Percentiles rank a stretch among this genome's conserved stretches.
Evolutionary conservation across 2,888 invertebrate species (phyloP).

Genomic region (Hylaea fasciaria): DNA sequence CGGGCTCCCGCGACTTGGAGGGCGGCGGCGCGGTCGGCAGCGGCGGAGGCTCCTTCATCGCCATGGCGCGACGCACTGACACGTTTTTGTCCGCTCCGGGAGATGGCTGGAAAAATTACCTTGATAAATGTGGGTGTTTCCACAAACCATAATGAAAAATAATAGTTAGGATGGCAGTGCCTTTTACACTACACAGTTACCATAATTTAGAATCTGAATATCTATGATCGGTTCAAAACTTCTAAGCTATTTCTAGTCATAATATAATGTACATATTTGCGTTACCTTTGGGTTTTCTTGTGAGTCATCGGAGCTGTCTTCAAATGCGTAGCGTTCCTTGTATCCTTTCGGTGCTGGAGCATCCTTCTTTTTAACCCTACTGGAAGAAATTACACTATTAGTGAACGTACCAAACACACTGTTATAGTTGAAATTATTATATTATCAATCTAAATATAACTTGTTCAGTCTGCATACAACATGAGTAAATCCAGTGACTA

Average conservation of each 20-base stretch:
- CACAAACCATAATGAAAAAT: too few species aligned
- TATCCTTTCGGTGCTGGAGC: slow-evolving; percentile 80
- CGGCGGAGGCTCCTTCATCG: slow-evolving; percentile 86
- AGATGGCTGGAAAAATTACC: slow-evolving; percentile 51
- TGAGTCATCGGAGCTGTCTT: slow-evolving; percentile 82
- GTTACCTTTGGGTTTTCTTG: slow-evolving; percentile 70
- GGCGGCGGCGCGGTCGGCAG: slow-evolving; percentile 82
- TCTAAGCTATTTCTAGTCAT: too few species aligned
- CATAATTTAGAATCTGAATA: too few species aligned
- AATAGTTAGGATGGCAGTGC: too few species aligned
- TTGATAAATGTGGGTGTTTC: too few species aligned
- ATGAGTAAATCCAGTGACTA: not conserved
- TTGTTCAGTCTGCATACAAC: too few species aligned
- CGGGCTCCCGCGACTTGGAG: slow-evolving; percentile 78
- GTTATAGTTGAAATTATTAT: not conserved
- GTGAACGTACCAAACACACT: slow-evolving; percentile 4
- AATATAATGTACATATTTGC: not conserved
- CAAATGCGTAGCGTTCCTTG: slow-evolving; percentile 80
- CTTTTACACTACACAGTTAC: too few species aligned
- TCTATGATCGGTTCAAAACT: too few species aligned
- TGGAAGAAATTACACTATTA: slow-evolving; percentile 40
- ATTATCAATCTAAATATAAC: not conserved
- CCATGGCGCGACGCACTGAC: slow-evolving; percentile 86
- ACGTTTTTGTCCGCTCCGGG: slow-evolving; percentile 82
- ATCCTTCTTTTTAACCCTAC: slow-evolving; percentile 86